Conservation (phyloP, 2,113 vertebrate species). For the Chrysochloris asiatica region DNA sequence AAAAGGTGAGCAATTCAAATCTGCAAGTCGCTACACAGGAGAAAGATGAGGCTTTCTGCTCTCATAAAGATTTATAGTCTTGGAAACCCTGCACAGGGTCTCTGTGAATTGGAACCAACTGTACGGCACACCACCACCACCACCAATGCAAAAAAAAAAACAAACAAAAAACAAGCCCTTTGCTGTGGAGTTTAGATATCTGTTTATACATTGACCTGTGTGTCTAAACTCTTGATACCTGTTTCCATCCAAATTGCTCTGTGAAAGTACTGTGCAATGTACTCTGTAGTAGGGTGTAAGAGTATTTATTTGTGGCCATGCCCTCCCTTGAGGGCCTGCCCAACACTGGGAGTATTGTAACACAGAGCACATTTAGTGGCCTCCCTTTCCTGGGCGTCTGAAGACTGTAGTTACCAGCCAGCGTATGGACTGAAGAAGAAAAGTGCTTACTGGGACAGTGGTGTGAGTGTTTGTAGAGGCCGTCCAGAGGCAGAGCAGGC, state of each 20-base stretch:
- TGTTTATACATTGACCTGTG: not conserved
- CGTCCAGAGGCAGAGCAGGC: accelerated
- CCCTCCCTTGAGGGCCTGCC: not conserved
- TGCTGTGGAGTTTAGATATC: not conserved
- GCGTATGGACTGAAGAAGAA: not conserved
- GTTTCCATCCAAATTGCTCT: not conserved
- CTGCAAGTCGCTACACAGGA: too few species aligned
- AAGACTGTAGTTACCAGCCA: not conserved
- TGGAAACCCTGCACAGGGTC: too few species aligned
- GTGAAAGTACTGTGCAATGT: not conserved
- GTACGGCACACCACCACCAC: too few species aligned
- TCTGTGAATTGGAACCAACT: too few species aligned
- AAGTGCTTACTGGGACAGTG: not conserved
- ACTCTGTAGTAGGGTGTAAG: not conserved
- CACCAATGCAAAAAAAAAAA: too few species aligned
- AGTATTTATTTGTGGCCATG: not conserved
- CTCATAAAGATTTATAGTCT: too few species aligned
- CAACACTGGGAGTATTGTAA: not conserved
- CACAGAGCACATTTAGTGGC: not conserved
- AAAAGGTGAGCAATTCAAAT: too few species aligned
- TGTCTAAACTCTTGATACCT: not conserved
- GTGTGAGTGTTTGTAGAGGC: not conserved
- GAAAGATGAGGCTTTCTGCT: too few species aligned
- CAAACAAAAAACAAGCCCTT: not conserved
- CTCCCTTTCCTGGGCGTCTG: not conserved